Evolutionary conservation across 2,113 vertebrate species (phyloP).

Genomic region (Xerus inauris): DNA sequence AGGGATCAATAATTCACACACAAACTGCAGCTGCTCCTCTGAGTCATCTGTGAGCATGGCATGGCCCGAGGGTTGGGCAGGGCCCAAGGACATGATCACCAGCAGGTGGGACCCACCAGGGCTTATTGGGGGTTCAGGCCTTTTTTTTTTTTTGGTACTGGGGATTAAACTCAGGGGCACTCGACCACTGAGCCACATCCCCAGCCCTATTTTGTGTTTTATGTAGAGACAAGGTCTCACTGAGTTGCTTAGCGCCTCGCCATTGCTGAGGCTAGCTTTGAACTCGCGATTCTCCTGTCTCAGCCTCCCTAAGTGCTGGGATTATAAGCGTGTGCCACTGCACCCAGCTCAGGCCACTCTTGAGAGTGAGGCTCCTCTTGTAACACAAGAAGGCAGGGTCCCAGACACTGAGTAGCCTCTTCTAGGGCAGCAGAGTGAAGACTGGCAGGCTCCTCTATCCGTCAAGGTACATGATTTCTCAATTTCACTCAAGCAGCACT

Average conservation of each 20-base stretch:
- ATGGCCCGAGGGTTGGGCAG: conserved; percentile 5
- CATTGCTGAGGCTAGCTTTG: no score
- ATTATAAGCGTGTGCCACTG: no score
- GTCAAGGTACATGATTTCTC: background rate
- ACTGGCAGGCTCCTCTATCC: background rate
- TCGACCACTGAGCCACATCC: no score
- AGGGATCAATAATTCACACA: conserved; percentile 75
- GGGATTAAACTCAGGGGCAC: no score
- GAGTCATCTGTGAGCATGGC: conserved; percentile 59
- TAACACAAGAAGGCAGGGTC: background rate
- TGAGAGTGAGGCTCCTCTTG: background rate
- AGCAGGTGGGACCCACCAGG: background rate
- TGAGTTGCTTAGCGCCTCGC: no score
- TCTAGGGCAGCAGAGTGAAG: background rate
- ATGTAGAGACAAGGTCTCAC: no score
- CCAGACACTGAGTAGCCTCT: background rate
- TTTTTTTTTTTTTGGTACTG: no score
- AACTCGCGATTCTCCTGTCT: no score
- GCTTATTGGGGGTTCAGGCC: background rate
- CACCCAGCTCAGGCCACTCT: background rate
- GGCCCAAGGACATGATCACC: background rate
- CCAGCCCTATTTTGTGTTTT: no score
- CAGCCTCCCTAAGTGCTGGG: no score
- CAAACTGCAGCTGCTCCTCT: conserved; percentile 47
- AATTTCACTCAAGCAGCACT: conserved; percentile 17